These are phyloP conservation scores for Hyalella azteca DNA, from an alignment of 2,888 invertebrate species.

Conservation along the genomic window DNA sequence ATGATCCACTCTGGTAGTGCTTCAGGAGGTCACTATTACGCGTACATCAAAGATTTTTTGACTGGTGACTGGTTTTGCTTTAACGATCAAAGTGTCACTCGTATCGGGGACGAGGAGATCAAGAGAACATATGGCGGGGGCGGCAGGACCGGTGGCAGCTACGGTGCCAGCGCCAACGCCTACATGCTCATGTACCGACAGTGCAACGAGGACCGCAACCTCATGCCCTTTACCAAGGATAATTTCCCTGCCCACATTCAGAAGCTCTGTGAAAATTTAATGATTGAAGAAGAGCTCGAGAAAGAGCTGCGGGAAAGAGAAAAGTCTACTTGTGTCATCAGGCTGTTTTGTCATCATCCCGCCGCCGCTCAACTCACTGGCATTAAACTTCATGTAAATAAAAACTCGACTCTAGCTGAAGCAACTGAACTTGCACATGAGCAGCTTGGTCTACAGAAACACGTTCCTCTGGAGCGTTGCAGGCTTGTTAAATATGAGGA, in stretches of 20 bases:
- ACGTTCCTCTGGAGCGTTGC: constrained; percentile 72
- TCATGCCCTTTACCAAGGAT: constrained; percentile 70
- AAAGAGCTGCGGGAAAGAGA: constrained; percentile 69
- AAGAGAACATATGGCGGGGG: constrained; percentile 79
- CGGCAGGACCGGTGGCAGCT: constrained; percentile 69
- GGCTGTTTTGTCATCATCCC: constrained; percentile 72
- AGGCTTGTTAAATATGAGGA: constrained; percentile 76
- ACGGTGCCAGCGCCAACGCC: constrained; percentile 82
- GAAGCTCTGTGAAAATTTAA: constrained; percentile 70
- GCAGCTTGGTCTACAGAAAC: constrained; percentile 68
- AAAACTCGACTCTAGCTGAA: constrained; percentile 69
- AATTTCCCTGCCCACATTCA: constrained; percentile 76
- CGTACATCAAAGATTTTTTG: constrained; percentile 82
- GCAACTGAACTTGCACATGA: constrained; percentile 70
- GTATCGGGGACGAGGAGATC: constrained; percentile 82
- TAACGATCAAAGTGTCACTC: constrained; percentile 79
- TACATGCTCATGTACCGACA: constrained; percentile 91
- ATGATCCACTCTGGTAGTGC: constrained; percentile 93
- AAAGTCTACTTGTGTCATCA: constrained; percentile 70
- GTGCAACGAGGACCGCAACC: constrained; percentile 72
- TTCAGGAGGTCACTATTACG: constrained; percentile 89
- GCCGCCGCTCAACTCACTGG: constrained; percentile 67
- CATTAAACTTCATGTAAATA: constrained; percentile 69
- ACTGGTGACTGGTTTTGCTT: constrained; percentile 83
- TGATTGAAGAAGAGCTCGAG: constrained; percentile 72